Evolutionary conservation across 2,888 invertebrate genomes (phyloP).

Genomic region (Noctua janthina): DNA sequence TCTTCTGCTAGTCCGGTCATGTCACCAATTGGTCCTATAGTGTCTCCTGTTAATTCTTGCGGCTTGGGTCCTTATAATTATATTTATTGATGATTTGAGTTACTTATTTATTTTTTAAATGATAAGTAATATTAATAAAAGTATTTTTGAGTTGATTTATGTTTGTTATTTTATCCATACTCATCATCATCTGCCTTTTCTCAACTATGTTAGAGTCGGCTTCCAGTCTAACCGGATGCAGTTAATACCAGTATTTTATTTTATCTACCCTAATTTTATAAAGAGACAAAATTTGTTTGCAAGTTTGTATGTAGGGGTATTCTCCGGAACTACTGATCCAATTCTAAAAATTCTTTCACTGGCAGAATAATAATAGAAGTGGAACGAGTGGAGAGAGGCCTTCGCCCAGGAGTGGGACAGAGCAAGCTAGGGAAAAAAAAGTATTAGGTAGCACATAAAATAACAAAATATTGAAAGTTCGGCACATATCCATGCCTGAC

Average conservation of each 20-base stretch:
- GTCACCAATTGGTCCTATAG: slow-evolving; percentile 30
- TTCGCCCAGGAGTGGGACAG: too few species aligned
- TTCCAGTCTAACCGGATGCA: too few species aligned
- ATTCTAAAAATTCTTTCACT: too few species aligned
- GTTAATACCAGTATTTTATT: background rate
- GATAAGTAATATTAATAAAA: slow-evolving; percentile 29
- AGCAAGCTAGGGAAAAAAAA: too few species aligned
- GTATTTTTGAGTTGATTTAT: slow-evolving; percentile 3
- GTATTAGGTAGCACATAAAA: background rate
- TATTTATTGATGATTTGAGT: slow-evolving; percentile 65
- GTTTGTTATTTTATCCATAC: background rate
- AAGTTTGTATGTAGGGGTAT: too few species aligned
- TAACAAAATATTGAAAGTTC: slow-evolving; percentile 8
- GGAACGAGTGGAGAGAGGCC: too few species aligned
- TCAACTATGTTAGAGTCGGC: too few species aligned
- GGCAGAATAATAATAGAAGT: too few species aligned
- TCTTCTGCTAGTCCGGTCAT: slow-evolving; percentile 32
- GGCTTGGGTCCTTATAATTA: slow-evolving; percentile 66
- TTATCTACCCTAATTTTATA: too few species aligned
- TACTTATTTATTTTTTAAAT: slow-evolving; percentile 42
- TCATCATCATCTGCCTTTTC: too few species aligned
- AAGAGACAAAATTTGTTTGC: too few species aligned
- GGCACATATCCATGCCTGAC: background rate
- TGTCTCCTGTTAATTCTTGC: slow-evolving; percentile 37
- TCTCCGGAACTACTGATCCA: too few species aligned